phyloP scores from a whole-genome alignment of 2,113 vertebrate genomes.

The Rhipidura dahli region DNA sequence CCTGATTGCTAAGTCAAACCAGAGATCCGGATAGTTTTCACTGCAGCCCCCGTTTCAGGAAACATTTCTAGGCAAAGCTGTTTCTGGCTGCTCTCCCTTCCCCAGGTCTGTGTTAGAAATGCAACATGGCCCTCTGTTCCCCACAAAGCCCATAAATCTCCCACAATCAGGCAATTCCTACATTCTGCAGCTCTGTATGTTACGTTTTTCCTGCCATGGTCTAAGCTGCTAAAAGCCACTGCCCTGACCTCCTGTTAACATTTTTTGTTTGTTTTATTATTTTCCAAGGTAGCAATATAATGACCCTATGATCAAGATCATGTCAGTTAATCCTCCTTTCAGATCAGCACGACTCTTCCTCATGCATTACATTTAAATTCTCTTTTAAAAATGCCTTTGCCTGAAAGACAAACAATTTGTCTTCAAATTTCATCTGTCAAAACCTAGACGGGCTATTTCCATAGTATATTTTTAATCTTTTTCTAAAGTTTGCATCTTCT shows the following conservation, averaged over 20 bases:
- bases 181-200: neutral
- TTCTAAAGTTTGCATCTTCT: constrained; percentile 36
- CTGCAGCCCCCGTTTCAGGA: neutral
- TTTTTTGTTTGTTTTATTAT: neutral
- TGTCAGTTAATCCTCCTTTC: constrained; percentile 8
- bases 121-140: neutral
- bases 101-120: neutral
- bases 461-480: constrained; percentile 55
- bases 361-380: constrained; percentile 52
- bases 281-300: neutral
- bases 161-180: neutral
- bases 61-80: neutral
- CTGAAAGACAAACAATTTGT: constrained; percentile 60
- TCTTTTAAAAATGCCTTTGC: constrained; percentile 21
- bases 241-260: neutral
- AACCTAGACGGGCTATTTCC: constrained; percentile 41
- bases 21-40: neutral
- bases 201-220: neutral
- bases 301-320: constrained; percentile 4
- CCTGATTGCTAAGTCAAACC: constrained; percentile 16
- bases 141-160: constrained; percentile 53
- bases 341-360: constrained; percentile 22
- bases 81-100: neutral
- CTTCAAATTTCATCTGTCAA: constrained; percentile 61
- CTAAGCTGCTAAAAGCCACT: neutral